phyloP scores from a whole-genome alignment of 1,140 invertebrate genomes.

The Drosophila miranda region DNA sequence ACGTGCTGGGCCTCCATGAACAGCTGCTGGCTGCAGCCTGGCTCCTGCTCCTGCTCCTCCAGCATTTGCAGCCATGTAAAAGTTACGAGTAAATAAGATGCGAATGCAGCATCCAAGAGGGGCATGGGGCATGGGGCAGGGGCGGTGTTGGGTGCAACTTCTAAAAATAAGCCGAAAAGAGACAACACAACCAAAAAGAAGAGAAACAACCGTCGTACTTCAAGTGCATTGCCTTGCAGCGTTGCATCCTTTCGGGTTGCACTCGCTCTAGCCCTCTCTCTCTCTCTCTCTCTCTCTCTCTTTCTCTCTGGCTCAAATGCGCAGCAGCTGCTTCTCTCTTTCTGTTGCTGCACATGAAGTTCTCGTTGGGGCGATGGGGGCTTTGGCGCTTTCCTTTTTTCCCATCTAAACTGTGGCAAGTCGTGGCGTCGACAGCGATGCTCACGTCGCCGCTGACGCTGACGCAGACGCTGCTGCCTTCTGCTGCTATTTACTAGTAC shows the following conservation, averaged over 20 bases:
- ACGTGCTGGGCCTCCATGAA: conserved; percentile 74
- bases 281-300: not conserved
- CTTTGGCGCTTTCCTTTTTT: conserved; percentile 56
- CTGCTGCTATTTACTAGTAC: conserved; percentile 62
- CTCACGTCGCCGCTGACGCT: not conserved
- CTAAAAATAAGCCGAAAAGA: conserved; percentile 81
- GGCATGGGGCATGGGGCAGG: not conserved
- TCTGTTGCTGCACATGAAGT: conserved; percentile 27
- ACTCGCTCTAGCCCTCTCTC: conserved; percentile 29
- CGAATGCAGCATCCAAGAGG: conserved; percentile 17
- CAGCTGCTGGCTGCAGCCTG: conserved; percentile 49
- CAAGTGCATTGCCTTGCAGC: conserved; percentile 74
- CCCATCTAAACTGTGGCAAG: conserved; percentile 78
- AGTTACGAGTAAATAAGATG: conserved; percentile 71
- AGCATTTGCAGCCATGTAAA: conserved; percentile 56
- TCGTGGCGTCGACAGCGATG: conserved; percentile 54
- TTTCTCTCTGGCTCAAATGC: conserved; percentile 10
- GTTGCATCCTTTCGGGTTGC: conserved; percentile 65
- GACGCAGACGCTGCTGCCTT: conserved; percentile 19
- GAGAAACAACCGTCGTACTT: conserved; percentile 60
- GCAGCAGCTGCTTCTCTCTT: conserved; percentile 12
- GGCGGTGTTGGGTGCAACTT: conserved; percentile 43
- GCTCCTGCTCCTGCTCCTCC: not conserved
- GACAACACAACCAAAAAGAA: conserved; percentile 76
- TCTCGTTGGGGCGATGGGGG: not conserved